Evolutionary conservation across 2,888 invertebrate species (phyloP), one percentile per base, ranked within the genome.

Genomic region (Mactromeris polynyma): DNA sequence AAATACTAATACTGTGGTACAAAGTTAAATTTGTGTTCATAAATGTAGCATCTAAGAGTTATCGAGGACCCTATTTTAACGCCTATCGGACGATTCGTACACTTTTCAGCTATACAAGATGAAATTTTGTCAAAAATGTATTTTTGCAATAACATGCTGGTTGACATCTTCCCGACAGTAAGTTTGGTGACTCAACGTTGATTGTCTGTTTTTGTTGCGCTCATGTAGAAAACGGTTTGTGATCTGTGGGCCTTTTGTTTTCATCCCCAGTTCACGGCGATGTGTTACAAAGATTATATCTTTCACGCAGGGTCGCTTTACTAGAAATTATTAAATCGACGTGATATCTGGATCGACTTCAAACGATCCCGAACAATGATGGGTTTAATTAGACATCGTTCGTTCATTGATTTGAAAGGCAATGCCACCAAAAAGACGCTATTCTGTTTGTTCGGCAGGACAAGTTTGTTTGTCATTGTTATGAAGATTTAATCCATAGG

Each of bases 281-380:
- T 33, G 73, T 42, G 86, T 33, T 73, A 21, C 3, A 3, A 33
- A 31, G 86, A 86, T 86, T 46, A 51, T 36, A 86, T 86, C 86
- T 69, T 69, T 69, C 40, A 33, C 81, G 73, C 73, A 33, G 42
- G 73, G 17, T 81, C 81, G 81, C 31, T 69, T 81, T 81, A 77
- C 86, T 77, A 80, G 86, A 86, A 86, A 69, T 77, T 81, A 86
- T 86, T 86, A 81, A 86, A 81, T 86, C 69, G 81, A 64, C 26
- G 31, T 73, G 81, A 86, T 73, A 81, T 69, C 64, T 21, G 86
- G 69, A 73, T 81, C 46, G 54, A 86, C 86, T 73, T 86, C 86
- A 86, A 86, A 86, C 69, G 73, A 36, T 38, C 54, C 36, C 14
- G 19, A 69, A 81, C 81, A 81, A 81, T 86, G 81, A 80, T n/a